Conservation (phyloP, 2,888 invertebrate genomes). For the Nymphalis polychloros region DNA sequence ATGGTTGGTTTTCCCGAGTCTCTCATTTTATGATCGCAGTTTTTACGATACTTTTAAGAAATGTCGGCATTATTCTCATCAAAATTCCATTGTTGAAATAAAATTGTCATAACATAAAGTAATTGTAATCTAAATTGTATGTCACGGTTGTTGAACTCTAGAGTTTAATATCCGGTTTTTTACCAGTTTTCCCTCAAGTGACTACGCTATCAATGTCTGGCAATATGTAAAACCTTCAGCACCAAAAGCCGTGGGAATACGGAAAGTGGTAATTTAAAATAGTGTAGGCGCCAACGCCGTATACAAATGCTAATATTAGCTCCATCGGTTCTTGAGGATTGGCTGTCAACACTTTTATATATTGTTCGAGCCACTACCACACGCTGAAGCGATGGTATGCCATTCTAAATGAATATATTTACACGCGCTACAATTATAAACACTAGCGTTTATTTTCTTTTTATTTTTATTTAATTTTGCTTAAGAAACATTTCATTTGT, state of each 20-base stretch:
- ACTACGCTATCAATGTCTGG: background rate
- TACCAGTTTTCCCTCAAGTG: background rate
- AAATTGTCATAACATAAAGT: conserved; percentile 3
- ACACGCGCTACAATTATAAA: conserved; percentile 1
- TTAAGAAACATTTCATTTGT: background rate
- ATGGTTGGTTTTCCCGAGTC: background rate
- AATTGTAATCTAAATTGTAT: background rate
- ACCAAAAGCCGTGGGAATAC: conserved; percentile 40
- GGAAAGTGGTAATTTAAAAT: conserved; percentile 48
- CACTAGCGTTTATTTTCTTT: background rate
- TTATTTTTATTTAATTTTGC: background rate
- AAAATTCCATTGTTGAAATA: conserved; percentile 4
- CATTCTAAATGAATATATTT: conserved; percentile 12
- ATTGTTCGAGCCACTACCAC: conserved; percentile 49
- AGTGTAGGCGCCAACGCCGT: conserved; percentile 49
- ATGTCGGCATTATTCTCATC: background rate
- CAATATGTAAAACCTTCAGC: conserved; percentile 11
- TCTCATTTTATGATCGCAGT: background rate
- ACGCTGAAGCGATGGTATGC: conserved; percentile 1
- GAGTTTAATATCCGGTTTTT: background rate
- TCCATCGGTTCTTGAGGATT: conserved; percentile 51
- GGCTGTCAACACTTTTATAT: conserved; percentile 62
- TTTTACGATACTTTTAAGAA: conserved; percentile 1
- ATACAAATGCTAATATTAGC: conserved; percentile 61
- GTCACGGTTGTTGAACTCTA: background rate